Conservation (phyloP, 2,888 invertebrate species). For the Pharmacophagus antenor region DNA sequence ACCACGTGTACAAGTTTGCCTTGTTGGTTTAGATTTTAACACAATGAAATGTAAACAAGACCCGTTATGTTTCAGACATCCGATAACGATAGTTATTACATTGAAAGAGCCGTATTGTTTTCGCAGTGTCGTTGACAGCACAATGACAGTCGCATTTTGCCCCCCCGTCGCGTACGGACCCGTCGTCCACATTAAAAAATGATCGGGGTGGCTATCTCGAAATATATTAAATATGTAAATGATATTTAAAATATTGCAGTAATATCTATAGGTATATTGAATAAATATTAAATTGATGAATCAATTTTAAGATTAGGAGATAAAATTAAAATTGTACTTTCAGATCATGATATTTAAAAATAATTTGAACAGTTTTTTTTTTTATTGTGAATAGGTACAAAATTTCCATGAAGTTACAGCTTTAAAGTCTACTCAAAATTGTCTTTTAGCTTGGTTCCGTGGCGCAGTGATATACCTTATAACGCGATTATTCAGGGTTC, state of each 20-base stretch:
- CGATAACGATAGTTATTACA: slow-evolving; percentile 68
- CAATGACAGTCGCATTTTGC: slow-evolving; percentile 60
- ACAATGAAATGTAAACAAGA: slow-evolving; percentile 54
- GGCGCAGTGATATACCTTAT: too few relatives aligned
- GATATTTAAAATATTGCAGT: too few relatives aligned
- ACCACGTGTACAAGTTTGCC: slow-evolving; percentile 21
- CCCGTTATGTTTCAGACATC: slow-evolving; percentile 59
- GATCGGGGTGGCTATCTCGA: slow-evolving; percentile 21
- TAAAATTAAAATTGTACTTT: background rate
- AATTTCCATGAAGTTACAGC: too few relatives aligned
- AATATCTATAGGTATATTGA: too few relatives aligned
- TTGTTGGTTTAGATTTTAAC: slow-evolving; percentile 33
- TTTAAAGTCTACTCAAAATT: too few relatives aligned
- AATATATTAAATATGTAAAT: background rate
- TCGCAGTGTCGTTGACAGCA: slow-evolving; percentile 57
- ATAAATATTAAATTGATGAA: too few relatives aligned
- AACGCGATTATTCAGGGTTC: too few relatives aligned
- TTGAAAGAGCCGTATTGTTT: slow-evolving; percentile 68
- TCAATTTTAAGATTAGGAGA: background rate
- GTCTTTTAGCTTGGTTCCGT: too few relatives aligned
- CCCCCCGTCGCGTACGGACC: slow-evolving; percentile 54
- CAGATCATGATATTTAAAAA: too few relatives aligned
- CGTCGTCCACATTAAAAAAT: slow-evolving; percentile 62
- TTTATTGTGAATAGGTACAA: too few relatives aligned
- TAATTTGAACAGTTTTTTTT: too few relatives aligned